Base-by-base conservation (phyloP, 2,797 vertebrate genomes). In the Phoeniculus purpureus region DNA sequence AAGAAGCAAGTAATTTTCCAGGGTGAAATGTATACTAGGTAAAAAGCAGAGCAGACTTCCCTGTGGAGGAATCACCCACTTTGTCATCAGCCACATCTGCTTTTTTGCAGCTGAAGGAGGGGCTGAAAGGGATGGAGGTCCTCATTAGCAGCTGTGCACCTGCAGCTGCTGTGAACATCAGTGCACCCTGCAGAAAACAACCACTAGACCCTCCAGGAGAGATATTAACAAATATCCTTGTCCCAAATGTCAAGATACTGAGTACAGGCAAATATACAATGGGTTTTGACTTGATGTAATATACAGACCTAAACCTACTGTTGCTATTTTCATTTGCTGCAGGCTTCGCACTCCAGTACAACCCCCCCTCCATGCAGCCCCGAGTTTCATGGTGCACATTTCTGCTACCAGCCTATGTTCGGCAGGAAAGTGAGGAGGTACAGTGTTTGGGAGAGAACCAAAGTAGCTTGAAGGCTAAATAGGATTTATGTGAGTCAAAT, bases 21-120 rank as follows among this genome's bases (percentile, higher is more conserved):
- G 25, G 31, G 15, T 50, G 43, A 90, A 64, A 76, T 61, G 18
- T 18, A 5, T 8, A 14, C 13, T 2, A 0, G 11, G 5, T 62
- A 45, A 75, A 81, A 71, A 85, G 20, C 5, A 22, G 32, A 82
- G 31, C 31, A 54, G 68, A 48, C 13, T 26, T 72, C 19, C 37
- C n/a, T 0, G 0, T 11, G 47, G 37, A 59, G 20, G 37, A 61
- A 31, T 27, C 1, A 3, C 25, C 25, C 19, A 52, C 15, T 17
- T 62, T 54, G 29, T n/a, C 6, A 2, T 3, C 18, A 47, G 19
- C 26, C 79, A 31, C 2, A 0, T 32, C 59, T 55, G 7, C 5
- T 67, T 12, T 76, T 88, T 62, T 34, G 9, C 25, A 51, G 22
- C 14, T 43, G 18, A 51, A 2, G 2, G 47, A 68, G 25, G 11